Evolutionary conservation across 30 jellyfish, hydroid and myxozoan species (phyloP), one percentile per base, ranked within the genome.

Genomic region (Aurelia aurita): DNA sequence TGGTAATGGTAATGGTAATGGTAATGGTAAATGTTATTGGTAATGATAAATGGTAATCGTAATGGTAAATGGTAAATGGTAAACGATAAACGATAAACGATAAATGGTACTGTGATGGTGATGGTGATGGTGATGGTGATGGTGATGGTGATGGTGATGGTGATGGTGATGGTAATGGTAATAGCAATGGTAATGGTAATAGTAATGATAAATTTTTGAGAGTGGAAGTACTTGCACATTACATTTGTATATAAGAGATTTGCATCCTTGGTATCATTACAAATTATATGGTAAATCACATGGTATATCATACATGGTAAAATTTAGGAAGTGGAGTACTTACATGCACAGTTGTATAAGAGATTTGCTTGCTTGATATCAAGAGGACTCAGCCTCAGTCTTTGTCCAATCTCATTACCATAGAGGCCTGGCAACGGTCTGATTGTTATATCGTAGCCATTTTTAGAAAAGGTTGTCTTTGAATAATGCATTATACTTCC

Each of bases 401-500:
- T 89, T 49, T 86, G 95, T 27, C 95, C 95, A 26, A 86, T 86
- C 29, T 45, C 71, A 20, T 55, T 75, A 44, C 59, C 43, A 27
- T 81, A 81, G 59, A 68, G 19, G 19, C 79, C 85, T 20, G 65
- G 65, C 16, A 54, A 20, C 59, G 93, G 93, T 28, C 81, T 45
- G 58, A 84, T 84, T 14, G 93, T 84, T 2, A 73, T 49, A n/a
- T 72, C 93, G 53, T 63, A 73, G 28, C 93, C 93, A 45, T 72
- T 84, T 46, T 58, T 84, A 18, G 95, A 86, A 51, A 86, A 86
- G 19, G 95, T 86, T 22, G 71, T 46, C 65, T 74, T 74, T 20
- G 95, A 75, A 55, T 86, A 86, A 58, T 86, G 95, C 95, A 86
- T 86, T 35, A 86, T 86, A 70, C 95, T 86, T 51, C 59, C 79